Conservation (phyloP, 2,797 vertebrate genomes). For the Tarsius wallacei region DNA sequence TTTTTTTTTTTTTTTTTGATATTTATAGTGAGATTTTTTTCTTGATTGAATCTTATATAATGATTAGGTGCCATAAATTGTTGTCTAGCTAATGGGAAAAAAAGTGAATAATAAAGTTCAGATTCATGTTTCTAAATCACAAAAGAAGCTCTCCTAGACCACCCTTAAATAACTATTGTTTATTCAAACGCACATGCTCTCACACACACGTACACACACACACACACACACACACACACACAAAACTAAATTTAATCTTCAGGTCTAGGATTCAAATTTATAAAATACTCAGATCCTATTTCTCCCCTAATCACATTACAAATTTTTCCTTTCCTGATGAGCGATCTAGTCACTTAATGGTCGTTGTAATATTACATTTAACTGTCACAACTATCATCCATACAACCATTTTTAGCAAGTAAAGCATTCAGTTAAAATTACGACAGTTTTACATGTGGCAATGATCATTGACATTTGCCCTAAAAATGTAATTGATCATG, state of each 20-base stretch:
- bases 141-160: neutral
- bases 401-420: slow-evolving; percentile 39
- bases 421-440: slow-evolving; percentile 50
- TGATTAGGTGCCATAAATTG: slow-evolving; percentile 65
- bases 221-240: neutral
- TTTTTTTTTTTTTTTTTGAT: neutral
- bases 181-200: neutral
- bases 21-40: slow-evolving; percentile 54
- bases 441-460: neutral
- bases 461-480: neutral
- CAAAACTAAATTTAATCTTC: slow-evolving; percentile 43
- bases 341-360: slow-evolving; percentile 36
- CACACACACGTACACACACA: neutral
- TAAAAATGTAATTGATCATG: neutral
- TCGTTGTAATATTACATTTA: slow-evolving; percentile 63
- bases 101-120: slow-evolving; percentile 40
- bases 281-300: neutral
- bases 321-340: slow-evolving; percentile 45
- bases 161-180: neutral
- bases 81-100: neutral
- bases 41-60: slow-evolving; percentile 52
- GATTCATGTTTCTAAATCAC: slow-evolving; percentile 48
- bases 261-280: slow-evolving; percentile 17
- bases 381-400: slow-evolving; percentile 11
- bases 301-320: neutral